Evolutionary conservation across 2,113 vertebrate species (phyloP).

Genomic region (Marmota flaviventris): DNA sequence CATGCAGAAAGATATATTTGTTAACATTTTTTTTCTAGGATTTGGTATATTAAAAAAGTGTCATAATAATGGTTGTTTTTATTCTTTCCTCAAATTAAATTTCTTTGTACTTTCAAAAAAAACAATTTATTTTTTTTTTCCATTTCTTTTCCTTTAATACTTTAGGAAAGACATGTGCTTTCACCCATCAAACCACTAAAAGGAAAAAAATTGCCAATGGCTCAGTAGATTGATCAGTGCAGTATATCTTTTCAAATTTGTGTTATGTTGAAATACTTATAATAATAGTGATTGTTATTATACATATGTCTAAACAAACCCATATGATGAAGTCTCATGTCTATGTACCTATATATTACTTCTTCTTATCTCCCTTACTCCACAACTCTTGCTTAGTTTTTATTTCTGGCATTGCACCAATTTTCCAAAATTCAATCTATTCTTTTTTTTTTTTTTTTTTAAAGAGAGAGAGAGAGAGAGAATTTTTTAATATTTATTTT

Average conservation of each 20-base stretch:
- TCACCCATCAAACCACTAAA: slow-evolving; percentile 16
- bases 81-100: background rate
- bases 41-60: slow-evolving; percentile 7
- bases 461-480: no score
- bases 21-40: background rate
- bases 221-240: background rate
- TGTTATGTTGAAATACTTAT: background rate
- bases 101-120: background rate
- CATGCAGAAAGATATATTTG: background rate
- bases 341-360: background rate
- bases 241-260: background rate
- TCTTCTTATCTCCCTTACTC: background rate
- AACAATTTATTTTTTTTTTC: background rate
- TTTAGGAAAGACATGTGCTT: background rate
- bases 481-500: no score
- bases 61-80: background rate
- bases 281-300: background rate
- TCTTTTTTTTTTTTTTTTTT: no score
- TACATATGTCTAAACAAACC: background rate
- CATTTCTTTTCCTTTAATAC: background rate
- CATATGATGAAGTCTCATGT: background rate
- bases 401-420: background rate
- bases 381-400: background rate
- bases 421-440: background rate
- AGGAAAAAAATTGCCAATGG: background rate